These are phyloP conservation scores for Melipona beecheii DNA, from an alignment of 2,888 invertebrate species.

Conservation along the genomic window DNA sequence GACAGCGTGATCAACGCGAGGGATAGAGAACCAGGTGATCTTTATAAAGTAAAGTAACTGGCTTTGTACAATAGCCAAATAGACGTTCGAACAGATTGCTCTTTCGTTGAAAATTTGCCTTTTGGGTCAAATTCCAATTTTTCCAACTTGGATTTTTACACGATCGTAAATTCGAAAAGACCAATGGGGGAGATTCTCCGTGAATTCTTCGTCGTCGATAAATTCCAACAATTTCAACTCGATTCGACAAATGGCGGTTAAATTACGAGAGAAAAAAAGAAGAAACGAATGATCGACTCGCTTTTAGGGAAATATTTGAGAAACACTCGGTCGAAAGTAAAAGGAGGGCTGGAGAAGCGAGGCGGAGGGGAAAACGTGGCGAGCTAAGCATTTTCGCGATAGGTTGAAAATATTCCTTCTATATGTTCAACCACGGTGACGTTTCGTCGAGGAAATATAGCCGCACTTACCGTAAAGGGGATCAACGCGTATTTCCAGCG, in stretches of 20 bases:
- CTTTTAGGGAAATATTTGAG: background rate
- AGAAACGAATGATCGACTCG: background rate
- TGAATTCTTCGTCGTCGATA: background rate
- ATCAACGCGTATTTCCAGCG: slow-evolving; percentile 62
- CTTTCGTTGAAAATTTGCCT: background rate
- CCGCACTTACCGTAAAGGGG: slow-evolving; percentile 66
- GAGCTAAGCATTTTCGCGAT: slow-evolving; percentile 25
- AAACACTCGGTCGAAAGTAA: background rate
- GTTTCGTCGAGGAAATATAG: slow-evolving; percentile 60
- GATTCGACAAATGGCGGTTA: background rate
- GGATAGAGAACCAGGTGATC: background rate
- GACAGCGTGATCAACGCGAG: background rate
- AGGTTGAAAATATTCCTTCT: slow-evolving; percentile 47
- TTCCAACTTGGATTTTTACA: too few species aligned
- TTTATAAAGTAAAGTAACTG: background rate
- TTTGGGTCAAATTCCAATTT: background rate
- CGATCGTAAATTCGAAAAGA: background rate
- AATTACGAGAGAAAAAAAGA: too few species aligned
- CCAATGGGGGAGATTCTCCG: too few species aligned
- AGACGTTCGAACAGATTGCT: background rate
- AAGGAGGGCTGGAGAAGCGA: too few species aligned
- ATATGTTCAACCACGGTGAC: slow-evolving; percentile 50
- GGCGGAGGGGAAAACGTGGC: background rate
- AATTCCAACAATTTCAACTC: background rate
- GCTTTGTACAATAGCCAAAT: background rate